Evolutionary conservation across 2,888 invertebrate species (phyloP), one percentile per base, ranked within the genome.

Genomic region (Erannis defoliaria): DNA sequence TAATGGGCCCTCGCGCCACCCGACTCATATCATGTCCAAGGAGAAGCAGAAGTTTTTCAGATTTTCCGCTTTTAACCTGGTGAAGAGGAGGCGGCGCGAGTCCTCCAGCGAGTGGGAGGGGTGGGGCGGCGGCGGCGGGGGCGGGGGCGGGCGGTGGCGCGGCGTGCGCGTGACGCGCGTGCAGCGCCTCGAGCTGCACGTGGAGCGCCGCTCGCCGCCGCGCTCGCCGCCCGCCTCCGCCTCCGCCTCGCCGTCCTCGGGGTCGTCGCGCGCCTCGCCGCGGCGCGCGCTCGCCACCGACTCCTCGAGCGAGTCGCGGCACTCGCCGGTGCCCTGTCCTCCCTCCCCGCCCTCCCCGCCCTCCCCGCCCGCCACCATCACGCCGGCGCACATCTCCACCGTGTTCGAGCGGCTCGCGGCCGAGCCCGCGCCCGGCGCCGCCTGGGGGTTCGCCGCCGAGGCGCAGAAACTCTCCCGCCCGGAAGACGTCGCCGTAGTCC

Each of bases 1-100:
- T 93, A 93, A 93, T 88, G 84, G 72, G 70, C 66, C 64, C 64
- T 74, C 61, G 55, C 82, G 80, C 70, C 80, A 77, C 85, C 94
- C 95, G 84, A 94, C 95, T 88, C 96, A 96, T 87, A 93, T 91
- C 85, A 96, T 97, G 94, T 97, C 97, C 71, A 96, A 96, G 93
- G 97, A 97, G 94, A 97, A 97, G 89, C 97, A 96, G 90, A 97
- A 97, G 90, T 97, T 97, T 93, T 97, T 97, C 94, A 94, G 96
- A 85, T 94, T 95, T 84, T 96, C 96, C 76, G 96, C 96, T 55
- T 96, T 97, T 86, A 96, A 96, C 86, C 94, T 96, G 66, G 95
- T 95, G 72, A 94, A 94, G 84, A 91, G 91, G 58, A 81, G 83
- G n/a, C 82, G 86, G 53, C 80, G 90, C 62, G 82, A 78, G 57